phyloP scores from a whole-genome alignment of 1,140 invertebrate species.

The Listronotus bonariensis region DNA sequence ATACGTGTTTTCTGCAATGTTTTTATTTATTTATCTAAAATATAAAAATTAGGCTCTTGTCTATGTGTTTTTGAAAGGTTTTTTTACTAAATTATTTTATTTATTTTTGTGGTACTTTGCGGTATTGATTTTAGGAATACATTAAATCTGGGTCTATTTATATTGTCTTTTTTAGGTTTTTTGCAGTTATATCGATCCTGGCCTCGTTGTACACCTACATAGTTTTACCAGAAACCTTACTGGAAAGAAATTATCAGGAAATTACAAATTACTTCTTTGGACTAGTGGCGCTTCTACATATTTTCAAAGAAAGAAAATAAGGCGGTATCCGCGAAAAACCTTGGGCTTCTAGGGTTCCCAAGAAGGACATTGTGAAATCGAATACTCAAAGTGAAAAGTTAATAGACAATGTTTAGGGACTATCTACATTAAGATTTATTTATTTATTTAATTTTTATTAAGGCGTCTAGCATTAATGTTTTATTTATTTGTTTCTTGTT shows the following conservation, averaged over 20 bases:
- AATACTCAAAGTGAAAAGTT: conserved; percentile 30
- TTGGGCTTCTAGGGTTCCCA: conserved; percentile 26
- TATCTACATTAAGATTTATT: too few species aligned
- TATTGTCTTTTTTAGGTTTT: conserved; percentile 56
- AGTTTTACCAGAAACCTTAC: conserved; percentile 74
- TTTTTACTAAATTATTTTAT: too few species aligned
- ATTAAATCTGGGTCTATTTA: too few species aligned
- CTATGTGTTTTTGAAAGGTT: too few species aligned
- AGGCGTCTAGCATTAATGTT: too few species aligned
- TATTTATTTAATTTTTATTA: too few species aligned
- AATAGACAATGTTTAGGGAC: conserved; percentile 15
- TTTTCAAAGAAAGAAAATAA: conserved; percentile 38
- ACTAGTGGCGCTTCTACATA: conserved; percentile 51
- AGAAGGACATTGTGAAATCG: conserved; percentile 36
- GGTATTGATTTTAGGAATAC: too few species aligned
- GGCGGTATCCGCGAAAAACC: conserved; percentile 17
- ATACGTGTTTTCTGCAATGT: too few species aligned
- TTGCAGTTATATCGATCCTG: conserved; percentile 65
- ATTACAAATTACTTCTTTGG: conserved; percentile 66
- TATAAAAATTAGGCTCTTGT: too few species aligned
- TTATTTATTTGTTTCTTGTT: too few species aligned
- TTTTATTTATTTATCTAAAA: too few species aligned
- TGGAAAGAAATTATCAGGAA: conserved; percentile 68
- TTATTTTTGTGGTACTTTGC: too few species aligned
- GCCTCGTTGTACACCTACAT: conserved; percentile 64